Conservation (phyloP, 2,113 vertebrate species). For the Setophaga petechia region DNA sequence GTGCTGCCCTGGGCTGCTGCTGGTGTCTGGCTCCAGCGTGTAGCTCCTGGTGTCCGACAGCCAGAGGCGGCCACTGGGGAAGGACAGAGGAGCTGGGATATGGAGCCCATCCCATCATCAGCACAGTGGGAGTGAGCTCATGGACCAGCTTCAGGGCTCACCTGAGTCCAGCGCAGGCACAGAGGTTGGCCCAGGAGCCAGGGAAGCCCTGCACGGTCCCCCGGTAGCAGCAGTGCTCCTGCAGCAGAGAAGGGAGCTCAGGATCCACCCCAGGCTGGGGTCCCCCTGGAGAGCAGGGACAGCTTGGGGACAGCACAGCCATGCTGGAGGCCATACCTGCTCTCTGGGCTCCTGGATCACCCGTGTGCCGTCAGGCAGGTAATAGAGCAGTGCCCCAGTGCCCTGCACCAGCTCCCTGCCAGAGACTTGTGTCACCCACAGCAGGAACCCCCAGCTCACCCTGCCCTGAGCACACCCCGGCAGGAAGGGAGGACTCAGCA, state of each 20-base stretch:
- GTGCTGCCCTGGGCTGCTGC: conserved; percentile 24
- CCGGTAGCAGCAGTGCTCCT: conserved; percentile 88
- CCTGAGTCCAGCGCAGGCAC: conserved; percentile 88
- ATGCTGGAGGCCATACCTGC: conserved; percentile 70
- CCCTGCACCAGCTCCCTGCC: conserved; percentile 80
- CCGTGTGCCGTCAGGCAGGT: conserved; percentile 82
- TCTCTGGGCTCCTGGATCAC: conserved; percentile 59
- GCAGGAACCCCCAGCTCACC: neutral
- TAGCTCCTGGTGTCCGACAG: conserved; percentile 81
- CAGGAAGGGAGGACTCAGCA: neutral
- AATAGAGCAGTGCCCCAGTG: conserved; percentile 77
- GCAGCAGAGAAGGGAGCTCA: neutral
- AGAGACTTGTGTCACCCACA: neutral
- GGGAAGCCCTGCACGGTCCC: conserved; percentile 73
- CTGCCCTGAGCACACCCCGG: neutral
- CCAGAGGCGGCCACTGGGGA: conserved; percentile 79
- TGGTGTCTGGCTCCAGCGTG: conserved; percentile 69
- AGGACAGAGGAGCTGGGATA: neutral
- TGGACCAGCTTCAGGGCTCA: neutral
- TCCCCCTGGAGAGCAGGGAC: rapidly evolving
- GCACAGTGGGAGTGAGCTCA: rapidly evolving
- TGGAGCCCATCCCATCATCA: neutral
- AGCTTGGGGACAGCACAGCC: rapidly evolving
- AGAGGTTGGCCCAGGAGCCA: conserved; percentile 80
- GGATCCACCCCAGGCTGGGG: neutral